These are phyloP conservation scores for Nibea albiflora DNA, from an alignment of 2,113 vertebrate genomes.

Conservation along the genomic window DNA sequence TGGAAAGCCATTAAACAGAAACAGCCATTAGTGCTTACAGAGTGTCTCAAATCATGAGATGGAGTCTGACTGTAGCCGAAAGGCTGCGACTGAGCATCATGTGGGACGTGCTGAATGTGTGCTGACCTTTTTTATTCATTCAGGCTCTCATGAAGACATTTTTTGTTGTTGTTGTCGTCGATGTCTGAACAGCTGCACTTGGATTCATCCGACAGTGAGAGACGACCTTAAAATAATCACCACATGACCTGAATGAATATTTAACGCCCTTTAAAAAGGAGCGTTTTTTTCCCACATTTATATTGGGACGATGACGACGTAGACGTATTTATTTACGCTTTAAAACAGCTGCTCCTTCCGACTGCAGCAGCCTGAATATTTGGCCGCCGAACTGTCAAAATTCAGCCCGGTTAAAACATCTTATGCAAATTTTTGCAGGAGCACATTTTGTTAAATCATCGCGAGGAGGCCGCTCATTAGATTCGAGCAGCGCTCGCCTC, in stretches of 20 bases:
- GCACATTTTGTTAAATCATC: not conserved
- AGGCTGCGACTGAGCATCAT: constrained; percentile 11
- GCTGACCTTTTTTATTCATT: constrained; percentile 13
- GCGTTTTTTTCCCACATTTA: too few relatives aligned
- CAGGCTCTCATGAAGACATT: not conserved
- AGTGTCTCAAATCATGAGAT: constrained; percentile 35
- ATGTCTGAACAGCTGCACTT: not conserved
- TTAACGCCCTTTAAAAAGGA: not conserved
- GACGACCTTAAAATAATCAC: not conserved
- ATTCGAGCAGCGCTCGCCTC: not conserved
- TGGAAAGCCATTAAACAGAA: constrained; percentile 55
- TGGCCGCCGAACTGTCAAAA: not conserved
- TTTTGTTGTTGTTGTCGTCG: not conserved
- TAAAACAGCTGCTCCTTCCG: not conserved
- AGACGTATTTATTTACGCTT: not conserved
- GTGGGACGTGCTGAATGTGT: constrained; percentile 9
- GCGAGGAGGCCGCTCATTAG: not conserved
- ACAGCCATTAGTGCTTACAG: constrained; percentile 38
- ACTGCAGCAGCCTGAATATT: not conserved
- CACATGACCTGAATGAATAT: not conserved
- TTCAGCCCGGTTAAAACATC: not conserved
- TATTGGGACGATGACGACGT: too few relatives aligned
- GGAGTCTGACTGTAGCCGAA: constrained; percentile 22
- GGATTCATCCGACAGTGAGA: not conserved
- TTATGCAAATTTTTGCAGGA: not conserved